These are phyloP conservation scores for Percopsis omiscomaycus DNA, from an alignment of 2,797 vertebrate species.

Conservation along the genomic window DNA sequence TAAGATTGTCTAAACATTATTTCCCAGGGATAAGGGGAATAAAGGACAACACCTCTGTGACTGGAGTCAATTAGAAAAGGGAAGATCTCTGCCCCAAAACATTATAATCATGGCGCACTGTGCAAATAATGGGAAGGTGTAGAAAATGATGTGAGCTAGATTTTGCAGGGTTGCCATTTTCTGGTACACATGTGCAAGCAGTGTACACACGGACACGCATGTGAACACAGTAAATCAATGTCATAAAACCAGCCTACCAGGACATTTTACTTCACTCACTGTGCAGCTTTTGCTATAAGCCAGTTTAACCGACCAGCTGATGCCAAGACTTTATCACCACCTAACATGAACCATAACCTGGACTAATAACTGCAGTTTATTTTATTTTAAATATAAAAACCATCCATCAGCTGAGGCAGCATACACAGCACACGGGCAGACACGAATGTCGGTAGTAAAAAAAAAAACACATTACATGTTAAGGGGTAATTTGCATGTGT, in stretches of 20 bases:
- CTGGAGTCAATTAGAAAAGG: conserved; percentile 55
- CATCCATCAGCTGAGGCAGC: too few relatives aligned
- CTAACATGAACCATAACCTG: neutral
- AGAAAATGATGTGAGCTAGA: conserved; percentile 5
- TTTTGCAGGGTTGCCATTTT: too few relatives aligned
- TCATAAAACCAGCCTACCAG: neutral
- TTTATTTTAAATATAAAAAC: too few relatives aligned
- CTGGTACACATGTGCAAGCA: too few relatives aligned
- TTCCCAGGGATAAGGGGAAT: conserved; percentile 51
- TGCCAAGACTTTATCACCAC: neutral
- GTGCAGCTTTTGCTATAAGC: neutral
- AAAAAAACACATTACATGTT: neutral
- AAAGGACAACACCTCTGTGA: conserved; percentile 50
- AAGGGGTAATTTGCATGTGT: neutral
- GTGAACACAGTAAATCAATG: too few relatives aligned
- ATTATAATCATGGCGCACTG: conserved; percentile 5
- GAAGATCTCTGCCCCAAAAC: conserved; percentile 45
- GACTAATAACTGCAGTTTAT: too few relatives aligned
- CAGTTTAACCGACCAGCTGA: neutral
- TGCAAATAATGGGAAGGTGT: conserved; percentile 6
- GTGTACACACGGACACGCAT: too few relatives aligned
- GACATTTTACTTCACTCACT: neutral
- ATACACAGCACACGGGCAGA: too few relatives aligned
- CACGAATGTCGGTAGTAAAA: too few relatives aligned
- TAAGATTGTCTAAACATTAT: conserved; percentile 61